phyloP scores from a whole-genome alignment of 2,888 invertebrate species.

The Ophonus ardosiacus region DNA sequence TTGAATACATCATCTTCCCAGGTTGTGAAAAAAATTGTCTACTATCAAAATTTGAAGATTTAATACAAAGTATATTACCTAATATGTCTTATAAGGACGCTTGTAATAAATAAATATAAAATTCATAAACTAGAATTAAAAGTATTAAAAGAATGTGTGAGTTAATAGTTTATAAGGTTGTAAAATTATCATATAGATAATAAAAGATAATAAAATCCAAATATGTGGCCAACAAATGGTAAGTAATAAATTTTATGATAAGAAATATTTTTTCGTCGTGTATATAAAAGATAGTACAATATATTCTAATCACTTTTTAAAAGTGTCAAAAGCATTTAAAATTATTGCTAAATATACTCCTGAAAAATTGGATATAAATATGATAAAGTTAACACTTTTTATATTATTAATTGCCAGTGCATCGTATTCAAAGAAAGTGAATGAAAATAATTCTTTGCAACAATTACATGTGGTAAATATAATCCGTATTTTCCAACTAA shows the following conservation, averaged over 20 bases:
- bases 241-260: neutral
- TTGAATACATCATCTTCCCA: conserved; percentile 30
- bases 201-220: neutral
- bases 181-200: too few relatives aligned
- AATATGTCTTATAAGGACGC: conserved; percentile 42
- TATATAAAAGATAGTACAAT: neutral
- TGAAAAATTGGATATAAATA: neutral
- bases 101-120: neutral
- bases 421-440: neutral
- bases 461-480: conserved; percentile 53
- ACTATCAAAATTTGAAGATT: conserved; percentile 37
- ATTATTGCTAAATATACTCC: neutral
- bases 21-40: conserved; percentile 33
- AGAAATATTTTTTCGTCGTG: neutral
- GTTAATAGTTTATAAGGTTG: too few relatives aligned
- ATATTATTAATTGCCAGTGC: neutral
- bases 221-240: neutral
- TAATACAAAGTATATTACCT: conserved; percentile 44
- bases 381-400: neutral
- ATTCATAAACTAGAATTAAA: neutral
- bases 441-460: neutral
- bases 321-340: neutral
- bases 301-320: neutral
- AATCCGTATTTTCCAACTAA: neutral
- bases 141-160: neutral